Evolutionary conservation across 1,140 invertebrate species (phyloP).

Genomic region (Nebria ingens): DNA sequence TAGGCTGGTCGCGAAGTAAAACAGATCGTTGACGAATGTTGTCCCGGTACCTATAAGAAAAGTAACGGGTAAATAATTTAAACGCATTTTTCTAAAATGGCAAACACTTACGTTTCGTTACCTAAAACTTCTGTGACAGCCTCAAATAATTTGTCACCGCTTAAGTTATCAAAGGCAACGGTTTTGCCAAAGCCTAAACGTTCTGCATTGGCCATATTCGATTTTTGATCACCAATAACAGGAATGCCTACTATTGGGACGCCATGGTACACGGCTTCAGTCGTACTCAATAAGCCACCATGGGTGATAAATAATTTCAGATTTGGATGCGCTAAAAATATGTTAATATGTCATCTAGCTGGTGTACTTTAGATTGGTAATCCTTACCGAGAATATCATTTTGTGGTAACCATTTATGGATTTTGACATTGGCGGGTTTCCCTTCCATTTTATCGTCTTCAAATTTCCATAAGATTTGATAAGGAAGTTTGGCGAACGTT

Average conservation of each 20-base stretch:
- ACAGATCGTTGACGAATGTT: background rate
- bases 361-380: background rate
- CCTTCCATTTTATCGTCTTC: conserved; percentile 36
- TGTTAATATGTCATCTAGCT: background rate
- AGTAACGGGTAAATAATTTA: too few relatives aligned
- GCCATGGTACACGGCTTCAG: conserved; percentile 39
- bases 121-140: conserved; percentile 14
- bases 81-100: too few relatives aligned
- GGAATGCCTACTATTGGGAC: conserved; percentile 40
- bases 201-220: conserved; percentile 25
- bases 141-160: conserved; percentile 12
- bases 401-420: conserved; percentile 47
- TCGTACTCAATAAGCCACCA: conserved; percentile 23
- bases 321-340: conserved; percentile 23
- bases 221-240: conserved; percentile 28
- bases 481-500: conserved; percentile 39
- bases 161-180: conserved; percentile 13
- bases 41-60: background rate
- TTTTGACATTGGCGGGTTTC: conserved; percentile 39
- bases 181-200: conserved; percentile 14
- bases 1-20: background rate
- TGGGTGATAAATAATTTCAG: conserved; percentile 24
- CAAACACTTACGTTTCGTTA: conserved; percentile 18
- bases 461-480: conserved; percentile 48
- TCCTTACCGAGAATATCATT: conserved; percentile 45